Conservation (phyloP, 2,888 invertebrate species). For the Scaptomyza caliginosa region DNA sequence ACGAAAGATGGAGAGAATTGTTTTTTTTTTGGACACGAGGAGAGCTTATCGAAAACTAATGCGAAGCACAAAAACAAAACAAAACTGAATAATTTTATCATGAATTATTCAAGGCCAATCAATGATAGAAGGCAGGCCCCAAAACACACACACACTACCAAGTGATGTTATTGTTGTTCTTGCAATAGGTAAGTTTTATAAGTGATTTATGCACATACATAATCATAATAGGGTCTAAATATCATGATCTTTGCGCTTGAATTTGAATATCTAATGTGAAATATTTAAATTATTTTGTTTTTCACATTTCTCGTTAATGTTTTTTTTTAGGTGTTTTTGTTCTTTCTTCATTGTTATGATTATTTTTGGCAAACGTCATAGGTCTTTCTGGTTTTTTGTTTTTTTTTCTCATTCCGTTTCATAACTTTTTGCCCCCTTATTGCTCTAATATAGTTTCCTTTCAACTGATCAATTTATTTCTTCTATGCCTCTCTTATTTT, state of each 20-base stretch:
- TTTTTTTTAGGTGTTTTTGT: too few relatives aligned
- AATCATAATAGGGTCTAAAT: slow-evolving; percentile 1
- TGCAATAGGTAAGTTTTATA: slow-evolving; percentile 12
- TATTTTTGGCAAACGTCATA: slow-evolving; percentile 56
- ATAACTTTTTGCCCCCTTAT: not conserved
- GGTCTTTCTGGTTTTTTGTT: not conserved
- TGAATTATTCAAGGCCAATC: slow-evolving; percentile 78
- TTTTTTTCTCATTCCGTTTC: not conserved
- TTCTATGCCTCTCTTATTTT: slow-evolving; percentile 23
- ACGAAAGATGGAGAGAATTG: slow-evolving; percentile 42
- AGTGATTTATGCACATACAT: not conserved
- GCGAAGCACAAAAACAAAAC: slow-evolving; percentile 20
- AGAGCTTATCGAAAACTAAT: slow-evolving; percentile 12
- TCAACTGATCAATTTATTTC: slow-evolving; percentile 43
- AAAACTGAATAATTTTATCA: slow-evolving; percentile 52
- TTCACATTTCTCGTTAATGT: too few relatives aligned
- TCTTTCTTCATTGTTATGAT: slow-evolving; percentile 1
- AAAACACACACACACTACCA: slow-evolving; percentile 12
- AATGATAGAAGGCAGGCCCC: slow-evolving; percentile 9
- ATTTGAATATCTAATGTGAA: slow-evolving; percentile 41
- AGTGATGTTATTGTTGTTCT: slow-evolving; percentile 25
- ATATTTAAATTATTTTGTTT: slow-evolving; percentile 74
- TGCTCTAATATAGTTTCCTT: slow-evolving; percentile 13
- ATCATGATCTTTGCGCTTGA: slow-evolving; percentile 16
- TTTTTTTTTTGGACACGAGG: slow-evolving; percentile 41